Base-by-base conservation (phyloP, 2,888 invertebrate genomes). In the Bruchidius siliquastri region DNA sequence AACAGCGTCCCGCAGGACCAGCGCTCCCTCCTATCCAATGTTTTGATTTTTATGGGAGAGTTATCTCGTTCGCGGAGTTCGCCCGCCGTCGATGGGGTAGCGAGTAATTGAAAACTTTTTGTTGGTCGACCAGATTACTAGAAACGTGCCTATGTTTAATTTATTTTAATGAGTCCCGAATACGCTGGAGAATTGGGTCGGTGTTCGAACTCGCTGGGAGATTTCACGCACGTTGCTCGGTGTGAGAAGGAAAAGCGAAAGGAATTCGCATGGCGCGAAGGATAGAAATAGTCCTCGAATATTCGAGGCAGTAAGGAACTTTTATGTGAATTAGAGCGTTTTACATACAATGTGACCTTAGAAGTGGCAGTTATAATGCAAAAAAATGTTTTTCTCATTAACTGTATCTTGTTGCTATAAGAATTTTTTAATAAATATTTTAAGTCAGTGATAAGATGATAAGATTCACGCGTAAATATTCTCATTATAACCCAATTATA, bases 41-140 rank as follows among this genome's bases (percentile, higher is more conserved):
- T 49, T 49, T 49, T 49, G 49, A 72, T 85, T 85, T 85, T 85
- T 85, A 83, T 85, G 85, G 85, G 85, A 85, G 85, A 85, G 82
- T 84, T 83, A 80, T 81, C 80, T 81, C 81, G 79, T 26, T 49
- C 49, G 49, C 49, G 49, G 18, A 49, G 10, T 49, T 26, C 26
- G 26, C 26, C 8, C 26, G 26, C 26, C 26, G 26, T 26, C 26
- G 26, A 26, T 49, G 49, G 76, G 78, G 77, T 79, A 79, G 75
- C 79, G 77, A 80, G 79, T 83, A 83, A 83, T 84, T 85, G 84
- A 84, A 84, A 85, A 84, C 80, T 82, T 84, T 83, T 82, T 84
- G 84, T 84, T 85, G 82, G 82, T 81, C 82, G 80, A 84, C 81
- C 82, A 81, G 85, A 84, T 85, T 84, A 85, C 80, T 80, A 82